Conservation (phyloP, 2,888 invertebrate genomes). For the Ptychoptera contaminata region DNA sequence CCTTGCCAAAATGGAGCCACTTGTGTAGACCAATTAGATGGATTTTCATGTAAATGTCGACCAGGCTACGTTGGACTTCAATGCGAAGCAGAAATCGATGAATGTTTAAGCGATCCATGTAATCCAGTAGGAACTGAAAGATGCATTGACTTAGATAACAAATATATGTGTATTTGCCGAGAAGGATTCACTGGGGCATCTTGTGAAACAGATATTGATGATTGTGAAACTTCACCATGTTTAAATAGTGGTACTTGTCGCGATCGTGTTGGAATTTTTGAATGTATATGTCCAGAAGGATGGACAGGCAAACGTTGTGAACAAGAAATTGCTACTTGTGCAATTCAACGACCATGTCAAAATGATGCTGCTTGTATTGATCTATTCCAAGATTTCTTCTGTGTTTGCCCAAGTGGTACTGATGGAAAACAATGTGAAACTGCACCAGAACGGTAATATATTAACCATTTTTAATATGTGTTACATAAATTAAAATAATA, state of each 20-base stretch:
- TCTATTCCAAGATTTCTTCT: constrained; percentile 54
- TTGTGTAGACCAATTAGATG: constrained; percentile 75
- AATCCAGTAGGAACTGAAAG: constrained; percentile 77
- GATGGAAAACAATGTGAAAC: constrained; percentile 96
- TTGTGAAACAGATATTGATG: constrained; percentile 77
- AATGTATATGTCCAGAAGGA: constrained; percentile 67
- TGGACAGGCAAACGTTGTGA: constrained; percentile 82
- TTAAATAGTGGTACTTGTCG: constrained; percentile 77
- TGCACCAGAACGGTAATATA: constrained; percentile 60
- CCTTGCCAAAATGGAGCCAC: constrained; percentile 88
- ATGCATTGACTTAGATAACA: constrained; percentile 78
- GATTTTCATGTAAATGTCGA: constrained; percentile 83
- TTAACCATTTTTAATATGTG: constrained; percentile 63
- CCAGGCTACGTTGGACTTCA: constrained; percentile 86
- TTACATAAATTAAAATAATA: constrained; percentile 48
- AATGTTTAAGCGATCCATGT: constrained; percentile 82
- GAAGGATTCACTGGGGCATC: constrained; percentile 72
- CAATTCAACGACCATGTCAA: constrained; percentile 65
- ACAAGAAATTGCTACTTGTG: constrained; percentile 73
- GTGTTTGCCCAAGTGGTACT: constrained; percentile 75
- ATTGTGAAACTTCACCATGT: constrained; percentile 73
- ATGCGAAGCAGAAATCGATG: constrained; percentile 86
- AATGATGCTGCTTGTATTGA: constrained; percentile 86
- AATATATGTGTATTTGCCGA: constrained; percentile 74
- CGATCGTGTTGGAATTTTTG: constrained; percentile 71